Conservation (phyloP, 2,113 vertebrate genomes). For the Diadophis punctatus region DNA sequence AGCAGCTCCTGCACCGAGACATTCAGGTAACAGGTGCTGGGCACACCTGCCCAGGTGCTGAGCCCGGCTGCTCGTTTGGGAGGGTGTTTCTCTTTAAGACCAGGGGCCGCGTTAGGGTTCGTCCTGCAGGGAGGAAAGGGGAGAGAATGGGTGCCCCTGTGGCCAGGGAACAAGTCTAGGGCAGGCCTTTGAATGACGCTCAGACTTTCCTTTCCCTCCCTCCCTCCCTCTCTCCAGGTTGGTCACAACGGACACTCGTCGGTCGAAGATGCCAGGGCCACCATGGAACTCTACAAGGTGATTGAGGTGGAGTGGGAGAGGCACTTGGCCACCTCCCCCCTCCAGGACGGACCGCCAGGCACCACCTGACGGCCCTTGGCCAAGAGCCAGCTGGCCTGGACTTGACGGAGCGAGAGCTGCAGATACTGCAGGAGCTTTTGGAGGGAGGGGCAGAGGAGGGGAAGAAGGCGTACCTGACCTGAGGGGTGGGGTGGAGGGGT, state of each 20-base stretch:
- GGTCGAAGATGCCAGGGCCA: constrained; percentile 87
- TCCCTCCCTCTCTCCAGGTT: constrained; percentile 56
- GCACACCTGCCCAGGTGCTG: not conserved
- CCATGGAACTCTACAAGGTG: constrained; percentile 90
- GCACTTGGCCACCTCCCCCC: constrained; percentile 50
- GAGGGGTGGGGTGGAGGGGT: not conserved
- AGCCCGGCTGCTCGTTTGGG: not conserved
- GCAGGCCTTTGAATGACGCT: not conserved
- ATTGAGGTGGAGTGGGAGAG: constrained; percentile 86
- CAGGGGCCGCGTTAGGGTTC: not conserved
- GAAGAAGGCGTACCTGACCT: not conserved
- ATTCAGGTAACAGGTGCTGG: constrained; percentile 79
- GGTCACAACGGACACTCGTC: constrained; percentile 85
- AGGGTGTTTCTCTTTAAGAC: not conserved
- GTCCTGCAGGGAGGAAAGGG: not conserved
- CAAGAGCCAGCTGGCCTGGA: not conserved
- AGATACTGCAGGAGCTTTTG: not conserved
- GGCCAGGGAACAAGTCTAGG: not conserved
- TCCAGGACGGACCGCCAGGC: constrained; percentile 9
- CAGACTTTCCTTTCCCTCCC: accelerated
- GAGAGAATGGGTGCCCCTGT: no score
- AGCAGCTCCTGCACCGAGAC: constrained; percentile 80
- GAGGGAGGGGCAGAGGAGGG: not conserved
- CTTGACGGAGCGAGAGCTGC: not conserved
- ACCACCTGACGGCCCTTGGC: not conserved